phyloP scores from a whole-genome alignment of 1,140 invertebrate genomes.

The Hyles euphorbiae region DNA sequence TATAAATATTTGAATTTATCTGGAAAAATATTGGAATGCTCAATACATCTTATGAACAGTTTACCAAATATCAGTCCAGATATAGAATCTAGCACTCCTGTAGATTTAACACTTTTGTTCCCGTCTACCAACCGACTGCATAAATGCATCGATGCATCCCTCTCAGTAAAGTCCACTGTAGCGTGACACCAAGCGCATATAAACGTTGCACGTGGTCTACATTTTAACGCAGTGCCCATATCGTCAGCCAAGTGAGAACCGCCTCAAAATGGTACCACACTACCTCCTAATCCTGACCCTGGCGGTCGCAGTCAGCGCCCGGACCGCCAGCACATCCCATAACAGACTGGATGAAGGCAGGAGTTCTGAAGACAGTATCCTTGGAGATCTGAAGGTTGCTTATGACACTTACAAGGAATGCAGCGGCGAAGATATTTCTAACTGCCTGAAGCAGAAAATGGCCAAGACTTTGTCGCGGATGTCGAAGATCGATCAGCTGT shows the following conservation, averaged over 20 bases:
- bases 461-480: constrained; percentile 83
- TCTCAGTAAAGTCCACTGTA: constrained; percentile 58
- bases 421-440: constrained; percentile 79
- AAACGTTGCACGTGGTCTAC: constrained; percentile 54
- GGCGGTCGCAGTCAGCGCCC: constrained; percentile 54
- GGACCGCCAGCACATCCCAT: constrained; percentile 59
- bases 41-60: no score
- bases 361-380: constrained; percentile 61
- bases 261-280: constrained; percentile 61
- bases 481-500: constrained; percentile 77
- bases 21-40: no score
- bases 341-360: constrained; percentile 60
- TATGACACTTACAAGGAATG: constrained; percentile 84
- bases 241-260: constrained; percentile 48
- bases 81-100: neutral
- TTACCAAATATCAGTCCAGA: no score
- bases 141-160: constrained; percentile 68
- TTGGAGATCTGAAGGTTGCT: constrained; percentile 65
- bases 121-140: constrained; percentile 33
- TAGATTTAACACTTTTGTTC: neutral
- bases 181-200: constrained; percentile 70
- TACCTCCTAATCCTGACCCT: constrained; percentile 67
- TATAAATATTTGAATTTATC: no score
- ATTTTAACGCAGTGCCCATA: constrained; percentile 58
- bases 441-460: constrained; percentile 86